Evolutionary conservation across 2,797 vertebrate species (phyloP).

Genomic region (Manis javanica): DNA sequence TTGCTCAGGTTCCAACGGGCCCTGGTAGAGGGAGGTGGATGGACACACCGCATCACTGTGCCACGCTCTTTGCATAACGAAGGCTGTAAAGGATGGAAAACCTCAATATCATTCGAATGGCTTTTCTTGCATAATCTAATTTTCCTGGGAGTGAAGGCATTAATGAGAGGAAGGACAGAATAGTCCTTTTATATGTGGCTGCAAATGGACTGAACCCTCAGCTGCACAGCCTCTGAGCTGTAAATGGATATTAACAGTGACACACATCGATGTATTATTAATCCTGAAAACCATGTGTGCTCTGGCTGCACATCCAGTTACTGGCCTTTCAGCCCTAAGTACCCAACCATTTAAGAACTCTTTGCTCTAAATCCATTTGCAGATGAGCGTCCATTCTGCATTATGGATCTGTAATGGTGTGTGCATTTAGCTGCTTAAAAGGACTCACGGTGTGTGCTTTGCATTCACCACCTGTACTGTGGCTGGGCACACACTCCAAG

Average conservation of each 20-base stretch:
- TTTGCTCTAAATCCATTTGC: constrained; percentile 76
- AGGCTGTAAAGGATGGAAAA: constrained; percentile 26
- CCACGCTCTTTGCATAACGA: background rate
- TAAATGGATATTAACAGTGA: constrained; percentile 80
- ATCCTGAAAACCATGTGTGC: constrained; percentile 81
- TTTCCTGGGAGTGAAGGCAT: constrained; percentile 66
- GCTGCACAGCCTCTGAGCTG: constrained; percentile 65
- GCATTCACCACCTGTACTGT: constrained; percentile 69
- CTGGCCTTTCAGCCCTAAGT: constrained; percentile 79
- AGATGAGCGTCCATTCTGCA: constrained; percentile 69
- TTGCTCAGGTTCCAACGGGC: background rate
- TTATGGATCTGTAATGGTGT: constrained; percentile 80
- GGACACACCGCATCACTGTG: background rate
- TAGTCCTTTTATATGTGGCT: constrained; percentile 58
- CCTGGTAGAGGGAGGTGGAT: background rate
- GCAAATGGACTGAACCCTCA: constrained; percentile 51
- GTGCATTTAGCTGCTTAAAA: constrained; percentile 78
- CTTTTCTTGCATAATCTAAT: constrained; percentile 55
- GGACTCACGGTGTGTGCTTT: constrained; percentile 75
- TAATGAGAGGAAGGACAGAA: constrained; percentile 66
- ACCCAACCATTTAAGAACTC: constrained; percentile 78
- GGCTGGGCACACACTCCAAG: constrained; percentile 4
- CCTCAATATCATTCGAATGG: background rate
- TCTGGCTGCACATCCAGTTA: constrained; percentile 78
- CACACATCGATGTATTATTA: constrained; percentile 82